A percentile compares a stretch with the other conserved stretches of the same genome.
Conservation (phyloP, 2,113 vertebrate species). For the Origma solitaria region DNA sequence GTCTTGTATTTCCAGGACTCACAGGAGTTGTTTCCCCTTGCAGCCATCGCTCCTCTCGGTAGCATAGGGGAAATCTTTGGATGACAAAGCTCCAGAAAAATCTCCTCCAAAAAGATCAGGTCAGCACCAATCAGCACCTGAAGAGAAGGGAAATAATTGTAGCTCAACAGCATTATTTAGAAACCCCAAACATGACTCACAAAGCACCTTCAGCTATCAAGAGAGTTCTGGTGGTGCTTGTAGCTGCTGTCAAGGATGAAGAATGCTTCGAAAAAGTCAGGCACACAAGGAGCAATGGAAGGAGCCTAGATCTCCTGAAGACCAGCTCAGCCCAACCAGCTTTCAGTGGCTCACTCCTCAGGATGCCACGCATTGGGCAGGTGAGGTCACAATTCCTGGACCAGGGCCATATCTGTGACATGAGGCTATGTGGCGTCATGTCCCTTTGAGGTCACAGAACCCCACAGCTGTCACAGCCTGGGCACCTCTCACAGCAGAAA, state of each 20-base stretch:
- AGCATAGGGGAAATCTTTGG: neutral
- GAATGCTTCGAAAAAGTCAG: neutral
- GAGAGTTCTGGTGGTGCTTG: neutral
- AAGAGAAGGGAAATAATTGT: neutral
- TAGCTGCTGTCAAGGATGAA: neutral
- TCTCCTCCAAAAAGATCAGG: neutral
- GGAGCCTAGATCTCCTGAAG: neutral
- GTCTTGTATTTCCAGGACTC: neutral
- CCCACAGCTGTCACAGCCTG: neutral
- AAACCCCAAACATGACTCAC: neutral
- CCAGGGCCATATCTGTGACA: neutral
- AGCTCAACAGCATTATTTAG: neutral
- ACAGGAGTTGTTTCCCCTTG: neutral
- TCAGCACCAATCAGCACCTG: neutral
- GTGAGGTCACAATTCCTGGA: neutral
- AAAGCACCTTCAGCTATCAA: neutral
- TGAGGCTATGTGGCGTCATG: neutral
- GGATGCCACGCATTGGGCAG: neutral
- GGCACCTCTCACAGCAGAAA: neutral
- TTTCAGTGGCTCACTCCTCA: neutral
- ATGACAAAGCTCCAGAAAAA: neutral
- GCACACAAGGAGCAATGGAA: neutral
- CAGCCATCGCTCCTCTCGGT: fast-evolving
- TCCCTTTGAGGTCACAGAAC: neutral
- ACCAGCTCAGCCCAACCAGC: neutral